Percentiles rank a stretch among this genome's conserved stretches.
These are phyloP conservation scores for Steinernema scapterisci DNA, from an alignment of 2,888 invertebrate species.

Conservation along the genomic window DNA sequence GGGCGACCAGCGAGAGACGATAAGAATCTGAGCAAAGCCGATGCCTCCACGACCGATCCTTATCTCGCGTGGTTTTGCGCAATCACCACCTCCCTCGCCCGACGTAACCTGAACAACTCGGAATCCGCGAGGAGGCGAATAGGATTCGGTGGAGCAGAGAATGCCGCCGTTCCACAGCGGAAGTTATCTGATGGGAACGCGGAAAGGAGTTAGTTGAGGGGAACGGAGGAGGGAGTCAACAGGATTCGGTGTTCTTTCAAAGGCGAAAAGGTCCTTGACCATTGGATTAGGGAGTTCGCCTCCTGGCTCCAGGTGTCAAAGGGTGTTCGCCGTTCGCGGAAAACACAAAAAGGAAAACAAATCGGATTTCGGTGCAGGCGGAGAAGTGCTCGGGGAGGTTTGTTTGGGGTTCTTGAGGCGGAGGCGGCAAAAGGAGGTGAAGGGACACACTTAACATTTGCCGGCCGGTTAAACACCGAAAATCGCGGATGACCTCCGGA, in stretches of 20 bases:
- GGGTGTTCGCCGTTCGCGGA: constrained; percentile 10
- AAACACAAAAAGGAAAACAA: constrained; percentile 10
- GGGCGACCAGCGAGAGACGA: background rate
- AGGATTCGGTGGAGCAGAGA: background rate
- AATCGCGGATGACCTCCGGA: constrained; percentile 14
- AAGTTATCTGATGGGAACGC: background rate
- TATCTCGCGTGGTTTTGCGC: constrained; percentile 11
- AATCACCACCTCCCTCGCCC: background rate
- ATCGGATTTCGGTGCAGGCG: background rate
- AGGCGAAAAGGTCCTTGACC: constrained; percentile 25
- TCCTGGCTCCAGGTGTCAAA: constrained; percentile 22
- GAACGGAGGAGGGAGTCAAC: background rate
- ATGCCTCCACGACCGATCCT: constrained; percentile 30
- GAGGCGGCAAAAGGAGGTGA: background rate
- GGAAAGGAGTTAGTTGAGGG: background rate
- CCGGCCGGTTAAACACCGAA: constrained; percentile 13
- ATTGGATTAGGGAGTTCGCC: constrained; percentile 24
- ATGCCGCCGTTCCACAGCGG: background rate
- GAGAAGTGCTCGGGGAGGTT: background rate
- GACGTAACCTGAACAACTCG: background rate
- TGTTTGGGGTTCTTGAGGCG: background rate
- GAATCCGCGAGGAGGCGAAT: background rate
- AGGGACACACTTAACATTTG: constrained; percentile 1
- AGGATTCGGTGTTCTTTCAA: background rate
- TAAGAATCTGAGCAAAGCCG: constrained; percentile 25